These are phyloP conservation scores for Sympetrum striolatum DNA, from an alignment of 2,888 invertebrate species.

Conservation along the genomic window DNA sequence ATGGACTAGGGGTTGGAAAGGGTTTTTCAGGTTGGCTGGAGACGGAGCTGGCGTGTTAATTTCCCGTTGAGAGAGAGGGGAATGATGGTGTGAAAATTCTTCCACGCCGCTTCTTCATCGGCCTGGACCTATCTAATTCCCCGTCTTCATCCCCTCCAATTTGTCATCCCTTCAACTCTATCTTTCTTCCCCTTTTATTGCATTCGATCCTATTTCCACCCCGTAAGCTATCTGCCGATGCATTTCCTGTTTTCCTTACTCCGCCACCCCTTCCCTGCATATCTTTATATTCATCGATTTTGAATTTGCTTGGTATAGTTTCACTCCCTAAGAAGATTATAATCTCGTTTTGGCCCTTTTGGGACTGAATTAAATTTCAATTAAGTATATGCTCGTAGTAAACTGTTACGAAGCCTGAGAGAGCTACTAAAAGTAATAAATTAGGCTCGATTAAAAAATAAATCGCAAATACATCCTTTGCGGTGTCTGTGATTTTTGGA, in stretches of 20 bases:
- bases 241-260: not conserved
- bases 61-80: conserved; percentile 7
- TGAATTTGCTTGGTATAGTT: no score
- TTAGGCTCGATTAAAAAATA: no score
- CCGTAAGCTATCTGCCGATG: no score
- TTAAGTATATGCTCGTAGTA: no score
- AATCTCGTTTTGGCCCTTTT: no score
- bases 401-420: no score
- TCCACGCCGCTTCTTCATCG: not conserved
- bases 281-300: no score
- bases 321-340: no score
- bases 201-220: not conserved
- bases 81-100: conserved; percentile 17
- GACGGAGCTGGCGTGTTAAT: conserved; percentile 36
- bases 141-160: not conserved
- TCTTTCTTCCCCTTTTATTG: not conserved
- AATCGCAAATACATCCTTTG: no score
- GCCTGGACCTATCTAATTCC: conserved; percentile 32
- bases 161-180: not conserved
- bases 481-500: no score
- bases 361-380: no score
- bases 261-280: not conserved
- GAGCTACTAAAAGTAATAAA: no score
- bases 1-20: not conserved
- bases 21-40: conserved; percentile 6